These are phyloP conservation scores for Stramonita haemastoma DNA, from an alignment of 2,888 invertebrate species.

Conservation along the genomic window DNA sequence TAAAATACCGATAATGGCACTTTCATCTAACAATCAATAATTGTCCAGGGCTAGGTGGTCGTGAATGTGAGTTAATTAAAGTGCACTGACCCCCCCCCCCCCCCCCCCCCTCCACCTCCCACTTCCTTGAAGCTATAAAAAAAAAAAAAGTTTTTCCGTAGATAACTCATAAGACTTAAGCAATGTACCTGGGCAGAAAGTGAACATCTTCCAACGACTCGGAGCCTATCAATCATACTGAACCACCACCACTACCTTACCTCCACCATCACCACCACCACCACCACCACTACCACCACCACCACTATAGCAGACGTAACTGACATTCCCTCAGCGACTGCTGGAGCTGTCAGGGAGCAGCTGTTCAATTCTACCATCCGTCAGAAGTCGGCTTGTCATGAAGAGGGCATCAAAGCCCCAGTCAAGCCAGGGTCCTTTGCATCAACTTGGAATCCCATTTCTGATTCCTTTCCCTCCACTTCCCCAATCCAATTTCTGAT, in stretches of 20 bases:
- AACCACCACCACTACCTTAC: neutral
- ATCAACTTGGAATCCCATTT: neutral
- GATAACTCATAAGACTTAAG: neutral
- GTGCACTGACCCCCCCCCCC: neutral
- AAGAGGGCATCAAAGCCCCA: neutral
- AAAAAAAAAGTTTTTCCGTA: neutral
- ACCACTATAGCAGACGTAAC: neutral
- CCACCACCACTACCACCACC: neutral
- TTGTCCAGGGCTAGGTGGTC: neutral
- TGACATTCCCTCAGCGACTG: neutral
- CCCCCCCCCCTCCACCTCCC: neutral
- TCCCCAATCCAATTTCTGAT: neutral
- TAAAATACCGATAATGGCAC: no score
- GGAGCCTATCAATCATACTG: neutral
- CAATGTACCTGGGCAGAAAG: neutral
- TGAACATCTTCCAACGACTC: neutral
- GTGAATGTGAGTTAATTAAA: neutral
- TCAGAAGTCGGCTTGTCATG: slow-evolving; percentile 10
- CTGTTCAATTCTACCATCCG: slow-evolving; percentile 20
- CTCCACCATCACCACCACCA: no score
- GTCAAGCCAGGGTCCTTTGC: neutral
- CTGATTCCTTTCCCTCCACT: neutral
- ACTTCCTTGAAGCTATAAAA: no score
- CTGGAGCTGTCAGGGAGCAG: neutral
- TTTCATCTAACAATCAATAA: no score